Conservation (phyloP, 2,113 vertebrate genomes). For the Opisthocomus hoazin region DNA sequence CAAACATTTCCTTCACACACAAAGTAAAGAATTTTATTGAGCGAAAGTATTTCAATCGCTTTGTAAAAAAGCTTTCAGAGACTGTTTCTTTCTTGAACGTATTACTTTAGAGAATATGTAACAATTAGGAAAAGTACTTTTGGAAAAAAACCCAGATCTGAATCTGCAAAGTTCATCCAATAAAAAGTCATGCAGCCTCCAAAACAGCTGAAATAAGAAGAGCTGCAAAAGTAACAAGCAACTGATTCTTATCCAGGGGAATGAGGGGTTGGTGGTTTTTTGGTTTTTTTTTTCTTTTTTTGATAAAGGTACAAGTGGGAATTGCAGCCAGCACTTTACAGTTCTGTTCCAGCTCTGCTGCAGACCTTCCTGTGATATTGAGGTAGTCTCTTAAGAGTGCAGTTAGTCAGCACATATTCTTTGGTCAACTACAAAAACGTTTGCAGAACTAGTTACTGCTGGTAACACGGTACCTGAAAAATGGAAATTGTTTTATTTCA, state of each 20-base stretch:
- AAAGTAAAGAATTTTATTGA: not conserved
- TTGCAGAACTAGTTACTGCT: not conserved
- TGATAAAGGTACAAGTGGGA: not conserved
- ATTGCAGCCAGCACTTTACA: not conserved
- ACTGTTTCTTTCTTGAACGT: not conserved
- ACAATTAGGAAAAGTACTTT: not conserved
- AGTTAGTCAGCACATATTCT: not conserved
- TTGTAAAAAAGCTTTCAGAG: not conserved
- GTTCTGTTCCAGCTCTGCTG: not conserved
- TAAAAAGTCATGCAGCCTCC: not conserved
- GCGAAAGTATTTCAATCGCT: not conserved
- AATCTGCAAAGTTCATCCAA: not conserved
- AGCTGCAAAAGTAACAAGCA: not conserved
- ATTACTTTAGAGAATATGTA: not conserved
- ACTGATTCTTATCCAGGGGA: not conserved
- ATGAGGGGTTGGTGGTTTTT: not conserved
- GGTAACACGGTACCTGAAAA: not conserved
- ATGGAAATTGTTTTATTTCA: not conserved
- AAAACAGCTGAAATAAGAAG: not conserved
- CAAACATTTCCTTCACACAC: not conserved
- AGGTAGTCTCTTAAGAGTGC: not conserved
- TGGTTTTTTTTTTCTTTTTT: rapidly evolving
- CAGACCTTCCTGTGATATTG: not conserved
- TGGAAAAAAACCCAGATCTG: not conserved
- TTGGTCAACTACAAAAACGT: not conserved